phyloP scores from a whole-genome alignment of 2,113 vertebrate species.

The Cyprinodon tularosa region DNA sequence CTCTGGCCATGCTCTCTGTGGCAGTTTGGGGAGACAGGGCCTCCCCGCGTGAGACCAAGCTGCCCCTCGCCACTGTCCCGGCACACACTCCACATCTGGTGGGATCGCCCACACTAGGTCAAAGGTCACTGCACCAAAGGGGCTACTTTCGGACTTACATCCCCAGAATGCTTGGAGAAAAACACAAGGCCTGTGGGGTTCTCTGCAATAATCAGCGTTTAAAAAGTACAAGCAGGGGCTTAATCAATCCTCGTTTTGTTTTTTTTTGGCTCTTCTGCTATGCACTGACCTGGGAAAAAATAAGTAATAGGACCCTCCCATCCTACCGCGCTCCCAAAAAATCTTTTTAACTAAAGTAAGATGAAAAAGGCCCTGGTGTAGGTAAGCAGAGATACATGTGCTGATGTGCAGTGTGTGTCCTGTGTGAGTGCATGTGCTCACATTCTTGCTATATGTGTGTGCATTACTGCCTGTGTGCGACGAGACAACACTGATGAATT shows the following conservation, averaged over 20 bases:
- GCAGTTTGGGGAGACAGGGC: conserved; percentile 81
- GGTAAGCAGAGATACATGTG: conserved; percentile 65
- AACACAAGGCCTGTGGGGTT: conserved; percentile 65
- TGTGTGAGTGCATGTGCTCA: conserved; percentile 27
- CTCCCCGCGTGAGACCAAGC: conserved; percentile 79
- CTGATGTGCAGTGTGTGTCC: conserved; percentile 45
- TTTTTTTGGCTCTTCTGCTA: conserved; percentile 8
- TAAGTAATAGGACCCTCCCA: not conserved
- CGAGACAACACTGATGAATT: conserved; percentile 81
- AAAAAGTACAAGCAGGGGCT: conserved; percentile 66
- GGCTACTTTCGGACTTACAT: conserved; percentile 76
- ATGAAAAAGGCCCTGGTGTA: conserved; percentile 56
- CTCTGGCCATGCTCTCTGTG: conserved; percentile 82
- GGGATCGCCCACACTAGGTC: conserved; percentile 80
- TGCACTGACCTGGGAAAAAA: conserved; percentile 52
- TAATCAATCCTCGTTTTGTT: conserved; percentile 61
- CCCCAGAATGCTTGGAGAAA: conserved; percentile 73
- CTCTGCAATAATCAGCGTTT: conserved; percentile 70
- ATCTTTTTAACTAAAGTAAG: conserved; percentile 30
- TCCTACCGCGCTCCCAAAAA: too few species aligned
- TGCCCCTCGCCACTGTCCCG: conserved; percentile 79
- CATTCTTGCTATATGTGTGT: conserved; percentile 51
- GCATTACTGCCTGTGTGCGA: conserved; percentile 65
- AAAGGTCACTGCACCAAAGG: conserved; percentile 73
- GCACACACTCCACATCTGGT: conserved; percentile 82